Evolutionary conservation across 2,797 vertebrate species (phyloP), one percentile per base, ranked within the genome.

Genomic region (Lemur catta): DNA sequence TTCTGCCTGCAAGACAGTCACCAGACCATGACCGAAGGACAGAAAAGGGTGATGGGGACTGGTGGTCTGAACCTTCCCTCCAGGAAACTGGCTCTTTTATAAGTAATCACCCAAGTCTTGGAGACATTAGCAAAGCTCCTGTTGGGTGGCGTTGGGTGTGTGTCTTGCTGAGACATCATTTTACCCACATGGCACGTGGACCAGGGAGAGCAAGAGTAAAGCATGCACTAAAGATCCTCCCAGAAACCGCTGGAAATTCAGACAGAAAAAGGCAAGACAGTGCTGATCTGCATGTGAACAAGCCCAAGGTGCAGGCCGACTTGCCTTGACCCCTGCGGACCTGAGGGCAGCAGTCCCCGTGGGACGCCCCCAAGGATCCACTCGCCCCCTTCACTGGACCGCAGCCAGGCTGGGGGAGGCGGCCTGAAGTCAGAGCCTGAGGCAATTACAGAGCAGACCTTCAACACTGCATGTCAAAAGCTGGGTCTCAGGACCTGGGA

Each of bases 1-100:
- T 99, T 99, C 97, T 99, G 99, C 98, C 99, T 99, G 98, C 57
- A 98, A 95, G 74, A 94, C 26, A 94, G 78, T 95, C 90, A 96
- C 41, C 88, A 93, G 85, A 18, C 26, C 71, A 78, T 46, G 6
- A 78, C 48, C 80, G 95, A 96, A 2, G 17, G 24, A 4, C 20
- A 41, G 95, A 86, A 48, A n/a, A 48, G 17, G 43, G 59, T 41
- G 41, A 41, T 1, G 15, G 26, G 43, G 30, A 41, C 43, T 2
- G 7, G 30, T 2, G 9, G 30, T 28, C 74, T 2, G 2, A 50
- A 35, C 24, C 41, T 8, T 46, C 33, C 48, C n/a, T 67, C 63
- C 0, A 0, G 55, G n/a, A 41, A 33, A 71, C 12, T 17, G 28
- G 9, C 11, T 71, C 65, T 82, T 82, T 85, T 26, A 9, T 28